A percentile compares a stretch with the other conserved stretches of the same genome.
These are phyloP conservation scores for Formica selysi DNA, from an alignment of 1,140 invertebrate species.

Conservation along the genomic window DNA sequence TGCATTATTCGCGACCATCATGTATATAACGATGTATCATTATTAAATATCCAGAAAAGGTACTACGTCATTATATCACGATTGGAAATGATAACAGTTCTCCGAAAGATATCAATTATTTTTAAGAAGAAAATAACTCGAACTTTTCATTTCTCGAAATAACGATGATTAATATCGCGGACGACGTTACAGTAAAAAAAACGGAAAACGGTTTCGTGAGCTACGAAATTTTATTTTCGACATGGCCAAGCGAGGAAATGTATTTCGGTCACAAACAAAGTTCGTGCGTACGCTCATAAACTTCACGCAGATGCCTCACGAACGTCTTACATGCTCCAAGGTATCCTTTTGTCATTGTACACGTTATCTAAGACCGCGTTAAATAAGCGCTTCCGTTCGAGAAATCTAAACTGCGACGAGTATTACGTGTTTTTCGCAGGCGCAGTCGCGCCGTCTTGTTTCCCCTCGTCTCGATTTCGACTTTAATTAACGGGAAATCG, in stretches of 20 bases:
- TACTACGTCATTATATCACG: background rate
- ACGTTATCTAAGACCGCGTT: constrained; percentile 39
- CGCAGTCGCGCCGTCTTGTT: constrained; percentile 11
- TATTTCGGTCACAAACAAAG: constrained; percentile 67
- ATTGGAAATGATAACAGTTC: constrained; percentile 1
- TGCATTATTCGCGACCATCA: background rate
- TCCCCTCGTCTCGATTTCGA: constrained; percentile 36
- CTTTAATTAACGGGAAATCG: constrained; percentile 58
- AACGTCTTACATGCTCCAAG: background rate
- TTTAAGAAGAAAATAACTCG: background rate
- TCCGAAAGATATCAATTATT: background rate
- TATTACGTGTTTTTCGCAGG: constrained; percentile 22
- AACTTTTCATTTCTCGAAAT: background rate
- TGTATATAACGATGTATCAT: background rate
- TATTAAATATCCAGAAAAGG: background rate
- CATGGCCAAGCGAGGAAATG: constrained; percentile 65
- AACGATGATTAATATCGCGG: background rate
- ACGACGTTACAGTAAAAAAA: background rate
- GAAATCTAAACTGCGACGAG: constrained; percentile 52
- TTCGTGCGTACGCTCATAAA: constrained; percentile 38
- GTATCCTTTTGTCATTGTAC: constrained; percentile 29
- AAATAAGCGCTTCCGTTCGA: constrained; percentile 40
- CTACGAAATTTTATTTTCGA: constrained; percentile 60
- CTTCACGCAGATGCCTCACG: constrained; percentile 13
- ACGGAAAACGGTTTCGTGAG: background rate